Base-by-base conservation (phyloP, 2,888 invertebrate genomes). In the Mechanitis mazaeus region DNA sequence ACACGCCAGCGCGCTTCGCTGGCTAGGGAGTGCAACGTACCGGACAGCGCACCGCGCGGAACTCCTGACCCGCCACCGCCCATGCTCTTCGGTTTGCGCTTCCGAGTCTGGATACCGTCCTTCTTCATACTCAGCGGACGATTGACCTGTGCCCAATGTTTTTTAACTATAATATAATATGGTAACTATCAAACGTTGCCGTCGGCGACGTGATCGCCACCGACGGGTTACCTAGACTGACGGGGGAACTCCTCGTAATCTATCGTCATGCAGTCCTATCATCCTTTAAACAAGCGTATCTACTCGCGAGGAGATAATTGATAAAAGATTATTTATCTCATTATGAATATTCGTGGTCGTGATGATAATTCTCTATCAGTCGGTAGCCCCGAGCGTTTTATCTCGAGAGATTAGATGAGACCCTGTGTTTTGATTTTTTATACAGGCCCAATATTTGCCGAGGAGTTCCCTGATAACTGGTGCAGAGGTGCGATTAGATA, bases 91-190 rank as follows among this genome's bases (percentile, higher is more conserved):
- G 96, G 96, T 80, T 99, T 98, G 66, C 98, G 93, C 85, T 99
- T 99, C 68, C 98, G 92, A 59, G 98, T 98, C 90, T 99, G 98
- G 78, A 99, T 99, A 55, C 98, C 98, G 71, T 99, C 99, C 87
- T 99, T 99, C 88, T 98, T 98, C 98, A 99, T 99, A 73, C 97
- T 97, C 72, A 97, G 91, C 59, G 99, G 99, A 70, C 99, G 94
- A 84, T 96, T 95, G 65, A 97, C 95, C 97, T 97, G 92, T 68
- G 79, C 79, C 60, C 33, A 59, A 9, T 42, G 6, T 42, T 42
- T 42, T 9, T 42, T 9, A 42, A 2, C 3, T 42, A 9, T 9
- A 42, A 9, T 42, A 42, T 42, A 42, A 9, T 42, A 9, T 42
- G 3, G 9, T 42, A 42, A 11, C 9, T 60, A 63, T 45, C 59